Evolutionary conservation across 2,113 vertebrate genomes (phyloP).

Genomic region (Datnioides undecimradiatus): DNA sequence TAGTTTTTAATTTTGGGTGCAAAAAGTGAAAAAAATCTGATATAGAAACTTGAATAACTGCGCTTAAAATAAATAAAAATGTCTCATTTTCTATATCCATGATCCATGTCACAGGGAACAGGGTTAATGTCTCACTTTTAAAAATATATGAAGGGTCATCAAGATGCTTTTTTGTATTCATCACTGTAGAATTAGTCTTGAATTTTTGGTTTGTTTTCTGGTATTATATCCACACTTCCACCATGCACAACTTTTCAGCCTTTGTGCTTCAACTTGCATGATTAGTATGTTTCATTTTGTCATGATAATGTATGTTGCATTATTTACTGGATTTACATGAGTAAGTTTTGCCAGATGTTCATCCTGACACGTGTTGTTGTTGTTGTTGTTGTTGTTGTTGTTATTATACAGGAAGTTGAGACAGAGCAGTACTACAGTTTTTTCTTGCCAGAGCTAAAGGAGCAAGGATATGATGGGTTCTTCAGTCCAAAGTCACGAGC

Average conservation of each 20-base stretch:
- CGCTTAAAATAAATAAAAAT: not conserved
- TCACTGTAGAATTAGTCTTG: no score
- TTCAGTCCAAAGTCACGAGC: constrained; percentile 99
- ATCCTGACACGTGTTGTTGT: not conserved
- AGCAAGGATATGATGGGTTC: constrained; percentile 97
- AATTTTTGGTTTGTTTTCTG: not conserved
- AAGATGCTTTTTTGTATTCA: not conserved
- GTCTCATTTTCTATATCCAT: no score
- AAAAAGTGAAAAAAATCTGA: no score
- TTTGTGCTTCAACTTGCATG: not conserved
- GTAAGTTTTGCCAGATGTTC: not conserved
- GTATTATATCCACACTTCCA: not conserved
- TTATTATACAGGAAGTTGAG: constrained; percentile 92
- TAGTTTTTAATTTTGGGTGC: not conserved
- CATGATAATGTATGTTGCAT: not conserved
- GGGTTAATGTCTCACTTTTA: not conserved
- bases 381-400: constrained; percentile 24
- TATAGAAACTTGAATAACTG: not conserved
- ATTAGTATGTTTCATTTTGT: not conserved
- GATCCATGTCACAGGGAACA: not conserved
- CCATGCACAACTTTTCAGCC: not conserved
- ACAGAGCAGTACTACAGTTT: constrained; percentile 98
- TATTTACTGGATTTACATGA: not conserved
- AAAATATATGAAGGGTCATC: not conserved
- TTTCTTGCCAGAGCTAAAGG: constrained; percentile 96